Conservation (phyloP, 2,113 vertebrate species). For the Sinocyclocheilus anshuiensis region DNA sequence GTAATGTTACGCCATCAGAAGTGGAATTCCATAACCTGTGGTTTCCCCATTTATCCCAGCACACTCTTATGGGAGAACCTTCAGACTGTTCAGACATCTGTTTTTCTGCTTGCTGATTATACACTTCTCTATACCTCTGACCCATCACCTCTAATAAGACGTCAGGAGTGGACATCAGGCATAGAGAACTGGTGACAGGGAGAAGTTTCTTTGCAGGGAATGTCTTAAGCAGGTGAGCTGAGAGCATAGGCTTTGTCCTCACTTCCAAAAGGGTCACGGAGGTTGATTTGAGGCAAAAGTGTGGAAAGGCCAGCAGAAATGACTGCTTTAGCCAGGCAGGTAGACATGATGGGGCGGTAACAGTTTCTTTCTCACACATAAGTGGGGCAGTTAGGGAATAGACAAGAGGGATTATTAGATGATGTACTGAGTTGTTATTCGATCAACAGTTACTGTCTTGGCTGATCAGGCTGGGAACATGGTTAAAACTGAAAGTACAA, state of each 20-base stretch:
- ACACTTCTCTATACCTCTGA: constrained; percentile 57
- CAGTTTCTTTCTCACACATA: constrained; percentile 20
- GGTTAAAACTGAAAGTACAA: not conserved
- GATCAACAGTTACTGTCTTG: not conserved
- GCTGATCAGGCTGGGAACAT: not conserved
- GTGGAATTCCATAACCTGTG: constrained; percentile 60
- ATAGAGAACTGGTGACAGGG: constrained; percentile 43
- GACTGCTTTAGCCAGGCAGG: not conserved
- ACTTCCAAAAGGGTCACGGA: constrained; percentile 50
- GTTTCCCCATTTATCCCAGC: constrained; percentile 51
- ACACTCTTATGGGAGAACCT: constrained; percentile 31
- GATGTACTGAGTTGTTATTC: constrained; percentile 11
- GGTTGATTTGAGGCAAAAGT: constrained; percentile 51
- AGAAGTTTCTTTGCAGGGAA: constrained; percentile 45
- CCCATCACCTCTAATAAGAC: constrained; percentile 63
- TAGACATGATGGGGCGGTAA: constrained; percentile 32
- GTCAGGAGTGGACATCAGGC: constrained; percentile 73
- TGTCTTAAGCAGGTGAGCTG: constrained; percentile 56
- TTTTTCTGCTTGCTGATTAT: constrained; percentile 72
- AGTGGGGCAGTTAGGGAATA: constrained; percentile 4
- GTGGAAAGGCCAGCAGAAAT: constrained; percentile 53
- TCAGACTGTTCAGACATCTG: constrained; percentile 70
- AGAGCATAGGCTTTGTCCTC: constrained; percentile 53
- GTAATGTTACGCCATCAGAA: constrained; percentile 51
- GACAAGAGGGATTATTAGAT: not conserved